phyloP scores from a whole-genome alignment of 1,140 invertebrate species.

The Drosophila pandora region DNA sequence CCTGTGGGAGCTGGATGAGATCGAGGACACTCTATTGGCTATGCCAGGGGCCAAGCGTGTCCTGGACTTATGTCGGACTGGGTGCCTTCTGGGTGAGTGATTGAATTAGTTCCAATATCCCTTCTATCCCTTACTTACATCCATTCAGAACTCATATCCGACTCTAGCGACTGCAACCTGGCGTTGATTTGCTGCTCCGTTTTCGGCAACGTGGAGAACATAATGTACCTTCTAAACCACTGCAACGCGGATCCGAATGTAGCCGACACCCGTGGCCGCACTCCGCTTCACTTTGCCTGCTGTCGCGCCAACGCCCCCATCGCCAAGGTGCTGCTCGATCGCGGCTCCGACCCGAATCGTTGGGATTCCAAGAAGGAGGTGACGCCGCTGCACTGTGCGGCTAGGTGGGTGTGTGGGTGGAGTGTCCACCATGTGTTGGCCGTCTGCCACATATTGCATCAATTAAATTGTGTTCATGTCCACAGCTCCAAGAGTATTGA shows the following conservation, averaged over 20 bases:
- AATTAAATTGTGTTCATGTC: not conserved
- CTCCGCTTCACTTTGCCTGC: conserved; percentile 91
- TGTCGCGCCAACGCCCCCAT: conserved; percentile 87
- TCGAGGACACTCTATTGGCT: conserved; percentile 82
- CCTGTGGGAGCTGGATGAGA: conserved; percentile 83
- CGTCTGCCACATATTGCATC: not conserved
- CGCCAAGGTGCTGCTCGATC: conserved; percentile 87
- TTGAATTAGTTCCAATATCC: not conserved
- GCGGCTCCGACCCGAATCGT: conserved; percentile 87
- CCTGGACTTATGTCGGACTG: conserved; percentile 83
- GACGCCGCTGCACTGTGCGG: conserved; percentile 91
- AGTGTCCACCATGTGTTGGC: not conserved
- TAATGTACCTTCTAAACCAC: conserved; percentile 62
- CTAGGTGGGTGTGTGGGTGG: conserved; percentile 83
- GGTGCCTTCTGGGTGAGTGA: conserved; percentile 70
- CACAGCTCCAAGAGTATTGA: conserved; percentile 84
- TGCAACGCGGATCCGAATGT: conserved; percentile 70
- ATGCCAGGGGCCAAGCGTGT: conserved; percentile 85
- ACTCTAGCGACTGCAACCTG: conserved; percentile 68
- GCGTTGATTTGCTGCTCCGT: conserved; percentile 69
- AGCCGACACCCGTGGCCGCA: conserved; percentile 83
- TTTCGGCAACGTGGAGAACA: conserved; percentile 67
- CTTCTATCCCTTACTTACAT: not conserved
- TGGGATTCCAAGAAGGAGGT: conserved; percentile 88
- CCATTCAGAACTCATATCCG: conserved; percentile 54